Percentiles rank a stretch among this genome's conserved stretches.
Evolutionary conservation across 2,888 invertebrate genomes (phyloP).

Genomic region (Podabrus alpinus): DNA sequence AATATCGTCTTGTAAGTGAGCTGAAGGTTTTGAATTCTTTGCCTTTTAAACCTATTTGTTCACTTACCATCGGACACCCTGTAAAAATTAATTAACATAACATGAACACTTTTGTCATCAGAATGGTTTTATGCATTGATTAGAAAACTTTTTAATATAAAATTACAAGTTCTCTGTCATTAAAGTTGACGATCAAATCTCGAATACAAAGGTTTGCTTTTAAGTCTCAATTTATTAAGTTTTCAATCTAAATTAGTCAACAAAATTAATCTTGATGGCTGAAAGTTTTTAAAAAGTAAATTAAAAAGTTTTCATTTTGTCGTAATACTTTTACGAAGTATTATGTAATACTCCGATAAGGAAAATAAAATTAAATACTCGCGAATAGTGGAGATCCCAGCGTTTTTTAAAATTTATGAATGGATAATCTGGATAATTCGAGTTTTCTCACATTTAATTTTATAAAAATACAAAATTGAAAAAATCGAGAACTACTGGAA

Average conservation of each 20-base stretch:
- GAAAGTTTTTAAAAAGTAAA: neutral
- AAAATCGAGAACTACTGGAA: conserved; percentile 5
- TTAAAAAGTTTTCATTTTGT: neutral
- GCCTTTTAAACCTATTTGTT: neutral
- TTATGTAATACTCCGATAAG: neutral
- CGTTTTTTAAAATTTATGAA: neutral
- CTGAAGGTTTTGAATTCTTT: neutral
- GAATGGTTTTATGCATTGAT: neutral
- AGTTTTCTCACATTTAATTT: neutral
- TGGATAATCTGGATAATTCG: neutral
- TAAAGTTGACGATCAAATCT: neutral
- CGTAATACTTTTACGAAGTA: neutral
- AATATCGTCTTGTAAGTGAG: neutral
- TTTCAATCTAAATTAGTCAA: neutral
- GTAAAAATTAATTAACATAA: neutral
- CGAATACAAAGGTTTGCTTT: neutral
- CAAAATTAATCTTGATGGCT: neutral
- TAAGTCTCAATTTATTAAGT: neutral
- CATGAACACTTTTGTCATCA: neutral
- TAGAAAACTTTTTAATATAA: neutral
- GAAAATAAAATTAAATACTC: neutral
- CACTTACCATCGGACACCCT: neutral
- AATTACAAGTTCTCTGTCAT: neutral
- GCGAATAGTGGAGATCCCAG: neutral
- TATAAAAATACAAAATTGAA: neutral